Percentiles rank a stretch among this genome's conserved stretches.
phyloP scores from a whole-genome alignment of 2,113 vertebrate genomes.

The Gobiocypris rarus region DNA sequence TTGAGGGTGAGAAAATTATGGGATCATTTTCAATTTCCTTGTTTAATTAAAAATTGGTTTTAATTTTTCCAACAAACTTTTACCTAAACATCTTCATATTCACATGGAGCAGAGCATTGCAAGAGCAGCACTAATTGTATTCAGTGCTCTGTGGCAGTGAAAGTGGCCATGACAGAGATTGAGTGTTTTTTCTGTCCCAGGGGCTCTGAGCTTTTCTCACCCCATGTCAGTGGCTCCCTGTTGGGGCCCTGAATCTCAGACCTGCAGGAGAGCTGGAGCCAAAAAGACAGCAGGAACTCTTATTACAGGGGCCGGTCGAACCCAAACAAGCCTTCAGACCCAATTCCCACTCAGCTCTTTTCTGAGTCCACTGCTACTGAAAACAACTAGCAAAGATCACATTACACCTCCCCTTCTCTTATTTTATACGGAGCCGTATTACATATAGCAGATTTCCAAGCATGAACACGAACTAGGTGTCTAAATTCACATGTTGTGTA shows the following conservation, averaged over 20 bases:
- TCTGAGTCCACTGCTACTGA: background rate
- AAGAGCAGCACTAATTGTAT: constrained; percentile 28
- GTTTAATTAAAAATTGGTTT: background rate
- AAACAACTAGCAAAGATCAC: constrained; percentile 3
- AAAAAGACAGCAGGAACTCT: constrained; percentile 48
- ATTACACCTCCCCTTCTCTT: background rate
- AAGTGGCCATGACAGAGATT: constrained; percentile 50
- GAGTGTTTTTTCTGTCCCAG: constrained; percentile 41
- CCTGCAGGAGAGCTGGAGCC: constrained; percentile 52
- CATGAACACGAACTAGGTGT: background rate
- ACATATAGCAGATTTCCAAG: background rate
- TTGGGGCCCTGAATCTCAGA: constrained; percentile 50
- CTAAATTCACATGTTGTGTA: constrained; percentile 14
- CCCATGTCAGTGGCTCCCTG: constrained; percentile 47
- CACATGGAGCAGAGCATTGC: background rate
- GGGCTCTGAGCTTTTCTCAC: constrained; percentile 41
- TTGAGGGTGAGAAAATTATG: no score
- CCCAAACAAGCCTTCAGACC: constrained; percentile 26
- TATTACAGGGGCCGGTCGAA: constrained; percentile 32
- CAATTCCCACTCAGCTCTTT: constrained; percentile 28
- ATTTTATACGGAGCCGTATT: background rate
- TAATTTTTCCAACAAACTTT: background rate
- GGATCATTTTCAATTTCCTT: background rate
- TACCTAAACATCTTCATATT: constrained; percentile 27
- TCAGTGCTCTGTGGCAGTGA: constrained; percentile 25